Conservation (phyloP, 2,113 vertebrate genomes). For the Phalacrocorax aristotelis region DNA sequence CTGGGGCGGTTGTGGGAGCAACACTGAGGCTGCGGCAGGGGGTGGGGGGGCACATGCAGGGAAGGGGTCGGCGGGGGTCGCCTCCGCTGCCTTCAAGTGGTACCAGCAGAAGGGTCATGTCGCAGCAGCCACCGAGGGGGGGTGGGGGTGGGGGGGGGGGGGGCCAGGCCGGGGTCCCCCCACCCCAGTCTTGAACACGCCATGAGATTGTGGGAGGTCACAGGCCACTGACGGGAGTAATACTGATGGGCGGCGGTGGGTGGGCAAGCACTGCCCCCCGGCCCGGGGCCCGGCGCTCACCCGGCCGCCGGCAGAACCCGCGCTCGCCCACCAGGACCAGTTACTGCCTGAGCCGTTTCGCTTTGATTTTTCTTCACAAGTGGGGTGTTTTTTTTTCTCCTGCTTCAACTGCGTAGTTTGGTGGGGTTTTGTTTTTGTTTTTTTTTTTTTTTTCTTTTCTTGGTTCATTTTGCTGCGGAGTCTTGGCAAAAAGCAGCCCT, state of each 20-base stretch:
- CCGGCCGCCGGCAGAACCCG: too few relatives aligned
- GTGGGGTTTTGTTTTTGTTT: too few relatives aligned
- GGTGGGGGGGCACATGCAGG: background rate
- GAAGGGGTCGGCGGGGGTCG: background rate
- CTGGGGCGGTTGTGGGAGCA: fast-evolving
- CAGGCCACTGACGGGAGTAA: too few relatives aligned
- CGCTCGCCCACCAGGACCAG: too few relatives aligned
- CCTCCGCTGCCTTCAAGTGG: background rate
- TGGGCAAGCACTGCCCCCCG: too few relatives aligned
- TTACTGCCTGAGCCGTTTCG: background rate
- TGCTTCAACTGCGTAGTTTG: background rate
- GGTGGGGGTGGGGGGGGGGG: background rate
- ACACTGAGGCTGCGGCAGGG: fast-evolving
- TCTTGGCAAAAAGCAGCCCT: background rate
- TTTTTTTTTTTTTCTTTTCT: background rate
- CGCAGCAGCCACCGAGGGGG: fast-evolving
- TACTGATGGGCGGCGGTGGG: too few relatives aligned
- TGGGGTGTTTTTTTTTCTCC: background rate
- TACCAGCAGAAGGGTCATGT: background rate
- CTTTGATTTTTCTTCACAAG: background rate
- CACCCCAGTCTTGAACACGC: background rate
- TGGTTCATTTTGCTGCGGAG: background rate
- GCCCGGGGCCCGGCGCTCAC: too few relatives aligned
- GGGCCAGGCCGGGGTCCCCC: background rate
- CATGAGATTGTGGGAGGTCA: background rate